Evolutionary conservation across 2,888 invertebrate genomes (phyloP), one percentile per base, ranked within the genome.

Genomic region (Lasiommata megera): DNA sequence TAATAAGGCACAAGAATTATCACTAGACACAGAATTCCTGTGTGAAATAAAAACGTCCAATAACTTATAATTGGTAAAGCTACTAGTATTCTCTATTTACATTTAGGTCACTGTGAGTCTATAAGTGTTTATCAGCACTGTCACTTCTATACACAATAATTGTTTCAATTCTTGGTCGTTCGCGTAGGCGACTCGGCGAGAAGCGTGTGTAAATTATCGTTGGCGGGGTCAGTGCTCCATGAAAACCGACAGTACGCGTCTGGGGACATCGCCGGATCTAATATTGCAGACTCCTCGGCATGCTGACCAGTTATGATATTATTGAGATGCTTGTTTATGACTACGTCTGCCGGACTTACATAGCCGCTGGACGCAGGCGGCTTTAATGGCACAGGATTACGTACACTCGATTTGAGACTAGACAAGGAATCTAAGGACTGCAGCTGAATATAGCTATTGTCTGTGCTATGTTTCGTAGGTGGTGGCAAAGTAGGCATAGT

Each of bases 1-100:
- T 90, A 89, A 87, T 90, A 90, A 90, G 90, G 90, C 89, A 90
- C 89, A 81, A 88, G 80, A 84, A 81, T 84, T 88, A 89, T 88
- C 89, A 89, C 89, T 89, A 89, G 78, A 84, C 82, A 86, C 82
- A 82, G 60, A 73, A 72, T 77, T 77, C 71, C 77, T 78, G 77
- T 77, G 79, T 82, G 70, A 77, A 79, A 78, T 73, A 73, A 77
- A 77, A 76, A 80, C 74, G 84, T 84, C 79, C 80, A 74, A 74
- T 74, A 74, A 72, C 75, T 72, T 60, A 58, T 48, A 36, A 41
- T 71, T 78, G 69, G 70, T 79, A 82, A 80, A 81, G 80, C 78
- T 82, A 77, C 69, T 74, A 72, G 68, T 74, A 75, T 80, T 74
- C 70, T 77, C 70, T 82, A 80, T 82, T 79, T 84, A 88, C 80